Evolutionary conservation across 1,140 invertebrate species (phyloP), one percentile per base, ranked within the genome.

Genomic region (Drosophila malerkotliana): DNA sequence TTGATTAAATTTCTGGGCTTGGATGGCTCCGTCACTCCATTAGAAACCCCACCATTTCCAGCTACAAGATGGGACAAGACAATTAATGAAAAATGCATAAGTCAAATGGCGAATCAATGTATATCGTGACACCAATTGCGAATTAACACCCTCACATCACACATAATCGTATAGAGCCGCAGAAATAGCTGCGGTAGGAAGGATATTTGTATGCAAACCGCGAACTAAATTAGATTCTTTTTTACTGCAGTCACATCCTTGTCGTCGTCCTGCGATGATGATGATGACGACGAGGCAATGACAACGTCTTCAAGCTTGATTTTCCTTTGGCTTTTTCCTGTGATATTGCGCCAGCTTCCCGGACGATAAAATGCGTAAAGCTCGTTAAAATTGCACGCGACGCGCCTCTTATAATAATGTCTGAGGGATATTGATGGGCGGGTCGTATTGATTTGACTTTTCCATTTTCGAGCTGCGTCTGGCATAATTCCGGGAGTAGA

Each of bases 221-320:
- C 88, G 88, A 74, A 90, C 69, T 81, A 90, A 90, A 90, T 90
- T 90, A 90, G 88, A 88, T 87, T 77, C 78, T 88, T 88, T 87
- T 88, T 88, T 89, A 88, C 83, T 89, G 84, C 84, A 83, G 68
- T 69, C 67, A 51, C 76, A 77, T 73, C 72, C 34, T 37, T n/a
- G 34, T 37, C 10, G 72, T 77, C 61, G 67, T 44, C 71, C 63
- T 71, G 44, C 44, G 9, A 47, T 72, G 78, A 72, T 72, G 78
- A 72, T 73, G 83, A 69, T 73, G 83, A 3, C 71, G 83, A 69
- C 67, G 83, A 60, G 53, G 49, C 26, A 15, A 54, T 48, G 63
- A 64, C 67, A 71, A 57, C 41, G 59, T 57, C 34, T 48, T n/a
- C 39, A 8, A 14, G 39, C 39, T 41, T 28, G 30, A 57, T 39